Percentiles rank a stretch among this genome's conserved stretches.
phyloP scores from a whole-genome alignment of 2,113 vertebrate genomes.

The Oncorhynchus gorbuscha region DNA sequence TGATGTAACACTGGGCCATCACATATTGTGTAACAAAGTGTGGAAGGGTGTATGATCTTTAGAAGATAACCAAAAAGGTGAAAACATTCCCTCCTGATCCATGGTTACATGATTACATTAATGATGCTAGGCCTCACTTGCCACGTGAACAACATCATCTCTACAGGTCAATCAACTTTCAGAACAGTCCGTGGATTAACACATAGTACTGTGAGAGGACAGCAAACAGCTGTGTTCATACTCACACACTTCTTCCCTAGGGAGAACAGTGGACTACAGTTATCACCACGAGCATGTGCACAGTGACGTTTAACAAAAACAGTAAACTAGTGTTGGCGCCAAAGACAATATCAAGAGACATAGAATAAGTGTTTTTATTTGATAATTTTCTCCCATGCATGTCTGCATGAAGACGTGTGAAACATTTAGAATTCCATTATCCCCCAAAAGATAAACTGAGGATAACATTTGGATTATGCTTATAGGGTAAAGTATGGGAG shows the following conservation, averaged over 20 bases:
- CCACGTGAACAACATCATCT: conserved; percentile 52
- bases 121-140: conserved; percentile 30
- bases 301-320: neutral
- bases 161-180: conserved; percentile 19
- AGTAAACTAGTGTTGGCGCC: neutral
- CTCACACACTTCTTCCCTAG: neutral
- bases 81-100: conserved; percentile 47
- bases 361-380: too few relatives aligned
- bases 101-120: conserved; percentile 30
- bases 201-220: neutral
- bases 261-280: conserved; percentile 20
- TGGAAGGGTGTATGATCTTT: neutral
- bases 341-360: neutral
- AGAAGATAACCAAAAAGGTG: conserved; percentile 28
- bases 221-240: conserved; percentile 28
- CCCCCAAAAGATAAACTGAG: conserved; percentile 39
- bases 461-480: conserved; percentile 54
- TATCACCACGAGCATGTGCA: neutral
- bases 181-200: conserved; percentile 35
- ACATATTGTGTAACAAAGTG: conserved; percentile 42
- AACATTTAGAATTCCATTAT: conserved; percentile 39
- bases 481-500: conserved; percentile 24
- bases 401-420: neutral
- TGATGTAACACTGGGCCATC: neutral
- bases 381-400: conserved; percentile 13